Evolutionary conservation across 2,113 vertebrate species (phyloP), one percentile per base, ranked within the genome.

Genomic region (Prietella phreatophila): DNA sequence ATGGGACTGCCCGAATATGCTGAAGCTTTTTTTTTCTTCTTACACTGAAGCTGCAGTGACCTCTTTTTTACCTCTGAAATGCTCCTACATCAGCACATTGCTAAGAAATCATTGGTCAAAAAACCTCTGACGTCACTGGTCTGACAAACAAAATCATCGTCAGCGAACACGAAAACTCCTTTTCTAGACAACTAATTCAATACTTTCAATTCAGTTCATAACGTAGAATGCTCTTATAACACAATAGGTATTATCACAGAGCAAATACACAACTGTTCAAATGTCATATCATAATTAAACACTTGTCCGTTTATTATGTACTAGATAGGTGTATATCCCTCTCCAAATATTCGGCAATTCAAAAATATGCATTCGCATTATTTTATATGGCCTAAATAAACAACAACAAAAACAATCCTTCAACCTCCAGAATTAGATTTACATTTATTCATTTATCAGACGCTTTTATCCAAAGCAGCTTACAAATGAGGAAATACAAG

Each of bases 41-140:
- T 25, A 80, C 92, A 93, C 93, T 91, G 93, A 86, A 89, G 91
- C 88, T 56, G 89, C 90, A 73, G 80, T 96, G 95, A 95, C 94
- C 95, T 95, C 91, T 94, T 94, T 95, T 92, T 95, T 93, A 96
- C 95, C 95, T 92, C 93, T 92, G 91, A 86, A 90, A 90, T 93
- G 93, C 90, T 93, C 91, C 92, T 94, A 93, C 92, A 92, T 90
- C 93, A 89, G 92, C 88, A 33, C 78, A 87, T 86, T 42, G 86
- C 91, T 65, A 89, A 83, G 73, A 92, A 88, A 88, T 87, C 88
- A 96, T 95, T 96, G 94, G 94, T 84, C 73, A 55, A 86, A 83
- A 73, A 71, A 20, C 50, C 30, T 36, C 25, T 39, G 81, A 42
- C 30, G 39, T 83, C 60, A 82, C 65, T 11, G 56, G 36, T 55